Conservation (phyloP, 2,113 vertebrate genomes). For the Ceyx margarethae region DNA sequence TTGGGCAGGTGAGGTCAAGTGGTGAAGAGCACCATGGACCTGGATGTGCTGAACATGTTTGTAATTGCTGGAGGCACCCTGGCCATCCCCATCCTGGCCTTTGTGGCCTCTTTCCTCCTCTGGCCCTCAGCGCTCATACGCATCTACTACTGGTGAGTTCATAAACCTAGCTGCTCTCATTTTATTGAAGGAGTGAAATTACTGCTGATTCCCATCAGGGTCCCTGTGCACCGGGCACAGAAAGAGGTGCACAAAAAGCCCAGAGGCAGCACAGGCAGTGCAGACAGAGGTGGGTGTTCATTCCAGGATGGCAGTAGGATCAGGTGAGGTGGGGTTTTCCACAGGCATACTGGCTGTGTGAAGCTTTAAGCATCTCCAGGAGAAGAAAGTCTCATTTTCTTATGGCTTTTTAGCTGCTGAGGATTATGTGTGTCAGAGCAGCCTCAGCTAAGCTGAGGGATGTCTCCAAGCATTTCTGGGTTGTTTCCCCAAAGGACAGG, state of each 20-base stretch:
- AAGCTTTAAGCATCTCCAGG: neutral
- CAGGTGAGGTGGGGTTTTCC: neutral
- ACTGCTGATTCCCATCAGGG: neutral
- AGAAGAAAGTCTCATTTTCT: neutral
- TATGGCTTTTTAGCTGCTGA: neutral
- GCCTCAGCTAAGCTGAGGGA: neutral
- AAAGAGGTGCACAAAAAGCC: neutral
- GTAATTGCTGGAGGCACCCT: slow-evolving; percentile 82
- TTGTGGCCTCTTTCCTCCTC: slow-evolving; percentile 83
- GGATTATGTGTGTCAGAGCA: neutral
- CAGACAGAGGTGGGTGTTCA: neutral
- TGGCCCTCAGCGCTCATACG: slow-evolving; percentile 86
- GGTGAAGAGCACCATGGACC: slow-evolving; percentile 77
- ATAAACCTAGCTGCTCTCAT: rapidly evolving
- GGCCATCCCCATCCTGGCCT: slow-evolving; percentile 85
- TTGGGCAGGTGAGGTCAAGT: slow-evolving; percentile 3
- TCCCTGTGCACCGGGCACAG: too few species aligned
- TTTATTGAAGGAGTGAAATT: neutral
- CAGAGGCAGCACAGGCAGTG: neutral
- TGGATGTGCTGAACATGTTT: slow-evolving; percentile 88
- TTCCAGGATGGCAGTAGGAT: rapidly evolving
- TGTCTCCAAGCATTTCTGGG: neutral
- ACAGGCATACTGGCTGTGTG: neutral
- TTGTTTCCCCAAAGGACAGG: neutral
- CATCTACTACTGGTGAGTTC: slow-evolving; percentile 90